Evolutionary conservation across 2,113 vertebrate species (phyloP).

Genomic region (Nipponia nippon): DNA sequence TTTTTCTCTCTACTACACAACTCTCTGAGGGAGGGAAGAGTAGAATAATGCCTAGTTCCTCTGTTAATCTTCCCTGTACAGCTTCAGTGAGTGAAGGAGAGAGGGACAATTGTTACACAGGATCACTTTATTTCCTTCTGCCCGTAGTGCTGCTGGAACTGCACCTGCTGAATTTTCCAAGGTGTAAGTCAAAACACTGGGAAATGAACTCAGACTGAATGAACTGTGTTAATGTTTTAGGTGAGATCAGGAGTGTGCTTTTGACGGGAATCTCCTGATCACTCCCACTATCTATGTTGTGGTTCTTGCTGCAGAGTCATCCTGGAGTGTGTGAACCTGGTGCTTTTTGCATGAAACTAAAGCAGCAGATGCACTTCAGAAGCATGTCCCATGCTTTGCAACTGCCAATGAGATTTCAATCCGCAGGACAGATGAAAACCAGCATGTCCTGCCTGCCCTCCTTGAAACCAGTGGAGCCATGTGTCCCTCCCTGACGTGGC

Average conservation of each 20-base stretch:
- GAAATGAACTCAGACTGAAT: not conserved
- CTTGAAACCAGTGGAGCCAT: not conserved
- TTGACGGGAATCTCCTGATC: not conserved
- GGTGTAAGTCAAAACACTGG: not conserved
- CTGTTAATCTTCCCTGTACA: not conserved
- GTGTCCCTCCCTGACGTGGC: not conserved
- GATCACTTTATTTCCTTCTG: not conserved
- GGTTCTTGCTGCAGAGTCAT: not conserved
- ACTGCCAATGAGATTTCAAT: not conserved
- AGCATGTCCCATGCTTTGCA: not conserved
- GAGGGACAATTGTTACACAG: not conserved
- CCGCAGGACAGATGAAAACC: not conserved
- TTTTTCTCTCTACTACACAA: not conserved
- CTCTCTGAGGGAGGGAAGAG: not conserved
- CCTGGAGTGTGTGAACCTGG: not conserved
- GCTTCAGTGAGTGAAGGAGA: not conserved
- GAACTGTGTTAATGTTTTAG: not conserved
- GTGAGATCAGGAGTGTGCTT: not conserved
- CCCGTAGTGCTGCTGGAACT: not conserved
- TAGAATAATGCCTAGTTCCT: not conserved
- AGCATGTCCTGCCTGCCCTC: fast-evolving
- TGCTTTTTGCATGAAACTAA: not conserved
- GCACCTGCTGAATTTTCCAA: not conserved
- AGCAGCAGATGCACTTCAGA: not conserved
- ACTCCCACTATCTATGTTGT: not conserved